phyloP scores from a whole-genome alignment of 1,140 invertebrate species.

The Scaptodrosophila lebanonensis region DNA sequence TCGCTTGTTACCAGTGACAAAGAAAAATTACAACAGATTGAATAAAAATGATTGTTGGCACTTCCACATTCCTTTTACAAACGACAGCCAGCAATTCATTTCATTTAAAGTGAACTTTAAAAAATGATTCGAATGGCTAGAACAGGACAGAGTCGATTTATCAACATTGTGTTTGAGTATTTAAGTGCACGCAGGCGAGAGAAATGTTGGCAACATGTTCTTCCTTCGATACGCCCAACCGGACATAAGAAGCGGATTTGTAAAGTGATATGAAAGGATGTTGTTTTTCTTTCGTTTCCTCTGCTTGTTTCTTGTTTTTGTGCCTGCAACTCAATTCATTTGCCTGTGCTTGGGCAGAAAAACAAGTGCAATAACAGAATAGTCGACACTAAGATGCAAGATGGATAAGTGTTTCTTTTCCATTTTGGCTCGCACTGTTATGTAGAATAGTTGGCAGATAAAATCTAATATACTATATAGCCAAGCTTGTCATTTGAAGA shows the following conservation, averaged over 20 bases:
- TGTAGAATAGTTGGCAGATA: too few species aligned
- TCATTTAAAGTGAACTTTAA: constrained; percentile 11
- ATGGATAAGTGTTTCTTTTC: too few species aligned
- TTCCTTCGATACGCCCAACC: too few species aligned
- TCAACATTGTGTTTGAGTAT: constrained; percentile 29
- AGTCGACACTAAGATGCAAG: constrained; percentile 7
- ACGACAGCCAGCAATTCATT: neutral
- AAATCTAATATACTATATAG: too few species aligned
- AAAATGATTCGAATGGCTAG: neutral
- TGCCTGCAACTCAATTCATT: too few species aligned
- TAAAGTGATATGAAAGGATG: constrained; percentile 25
- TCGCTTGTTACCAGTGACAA: too few species aligned
- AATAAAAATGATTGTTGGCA: constrained; percentile 52
- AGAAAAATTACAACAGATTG: constrained; percentile 59
- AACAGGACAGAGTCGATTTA: constrained; percentile 30
- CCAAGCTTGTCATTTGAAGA: too few species aligned
- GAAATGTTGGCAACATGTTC: too few species aligned
- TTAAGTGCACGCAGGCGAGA: constrained; percentile 19
- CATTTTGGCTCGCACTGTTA: too few species aligned
- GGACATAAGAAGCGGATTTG: constrained; percentile 17
- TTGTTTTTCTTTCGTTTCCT: constrained; percentile 13
- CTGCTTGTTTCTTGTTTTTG: constrained; percentile 27
- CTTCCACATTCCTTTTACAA: constrained; percentile 15
- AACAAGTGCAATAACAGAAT: neutral
- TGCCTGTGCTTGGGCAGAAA: too few species aligned